Conservation (phyloP, 2,888 invertebrate species). For the Brachyptera putata region DNA sequence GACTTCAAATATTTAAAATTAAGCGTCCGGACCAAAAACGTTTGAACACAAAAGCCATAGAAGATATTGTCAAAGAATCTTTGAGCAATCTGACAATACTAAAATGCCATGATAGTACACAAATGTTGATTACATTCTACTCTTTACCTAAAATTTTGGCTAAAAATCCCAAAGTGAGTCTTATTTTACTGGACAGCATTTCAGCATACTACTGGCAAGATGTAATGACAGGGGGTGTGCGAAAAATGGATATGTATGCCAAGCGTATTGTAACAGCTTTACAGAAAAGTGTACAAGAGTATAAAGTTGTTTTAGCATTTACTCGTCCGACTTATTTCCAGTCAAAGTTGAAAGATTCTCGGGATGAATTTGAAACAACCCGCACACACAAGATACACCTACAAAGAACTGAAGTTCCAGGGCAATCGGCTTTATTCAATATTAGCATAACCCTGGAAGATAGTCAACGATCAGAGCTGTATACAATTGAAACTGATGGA, state of each 20-base stretch:
- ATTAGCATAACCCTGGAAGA: background rate
- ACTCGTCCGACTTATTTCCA: slow-evolving; percentile 52
- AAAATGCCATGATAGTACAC: slow-evolving; percentile 44
- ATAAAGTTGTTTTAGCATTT: slow-evolving; percentile 51
- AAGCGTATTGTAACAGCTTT: slow-evolving; percentile 46
- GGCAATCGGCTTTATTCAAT: background rate
- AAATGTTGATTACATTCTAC: slow-evolving; percentile 42
- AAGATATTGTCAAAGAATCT: slow-evolving; percentile 38
- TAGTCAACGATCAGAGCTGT: background rate
- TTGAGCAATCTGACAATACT: slow-evolving; percentile 43
- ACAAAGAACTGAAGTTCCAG: background rate
- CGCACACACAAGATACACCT: background rate
- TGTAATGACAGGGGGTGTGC: slow-evolving; percentile 40
- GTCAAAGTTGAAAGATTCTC: slow-evolving; percentile 38
- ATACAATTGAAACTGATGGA: background rate
- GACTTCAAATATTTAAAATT: slow-evolving; percentile 17
- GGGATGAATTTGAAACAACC: background rate
- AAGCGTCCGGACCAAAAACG: background rate
- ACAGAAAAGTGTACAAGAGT: slow-evolving; percentile 48
- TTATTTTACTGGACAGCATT: slow-evolving; percentile 50
- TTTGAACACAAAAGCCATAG: slow-evolving; percentile 31
- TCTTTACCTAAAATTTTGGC: slow-evolving; percentile 45
- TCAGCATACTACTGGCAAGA: slow-evolving; percentile 54
- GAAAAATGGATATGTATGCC: slow-evolving; percentile 51
- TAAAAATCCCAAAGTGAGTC: slow-evolving; percentile 43